A percentile compares a stretch with the other conserved stretches of the same genome.
phyloP scores from a whole-genome alignment of 2,797 vertebrate genomes.

The Oophaga sylvatica region DNA sequence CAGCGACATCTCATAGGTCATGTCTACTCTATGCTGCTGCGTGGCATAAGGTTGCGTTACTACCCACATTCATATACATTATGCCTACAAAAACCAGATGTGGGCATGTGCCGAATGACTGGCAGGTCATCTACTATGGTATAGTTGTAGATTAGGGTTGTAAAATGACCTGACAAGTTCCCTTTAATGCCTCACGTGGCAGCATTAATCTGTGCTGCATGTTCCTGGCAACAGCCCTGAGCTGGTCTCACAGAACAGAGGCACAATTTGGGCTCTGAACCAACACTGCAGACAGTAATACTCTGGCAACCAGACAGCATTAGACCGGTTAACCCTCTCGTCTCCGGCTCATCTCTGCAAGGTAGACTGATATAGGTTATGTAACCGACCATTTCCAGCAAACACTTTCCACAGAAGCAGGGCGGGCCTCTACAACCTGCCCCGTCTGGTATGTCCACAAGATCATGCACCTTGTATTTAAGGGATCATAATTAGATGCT shows the following conservation, averaged over 20 bases:
- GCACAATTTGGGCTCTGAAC: neutral
- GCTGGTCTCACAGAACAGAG: conserved; percentile 16
- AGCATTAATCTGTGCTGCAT: conserved; percentile 17
- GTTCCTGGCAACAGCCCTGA: conserved; percentile 12
- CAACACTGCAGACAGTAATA: neutral
- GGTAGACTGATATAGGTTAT: neutral
- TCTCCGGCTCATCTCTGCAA: neutral
- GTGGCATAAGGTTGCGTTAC: no score
- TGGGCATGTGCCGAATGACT: no score
- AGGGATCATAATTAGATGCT: neutral
- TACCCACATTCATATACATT: no score
- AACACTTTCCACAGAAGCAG: neutral
- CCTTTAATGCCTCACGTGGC: conserved; percentile 31
- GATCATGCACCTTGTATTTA: neutral
- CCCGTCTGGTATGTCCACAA: neutral
- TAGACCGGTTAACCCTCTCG: conserved; percentile 19
- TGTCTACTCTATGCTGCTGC: no score
- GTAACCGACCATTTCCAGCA: neutral
- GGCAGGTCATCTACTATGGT: no score
- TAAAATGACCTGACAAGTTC: neutral
- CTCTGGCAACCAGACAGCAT: neutral
- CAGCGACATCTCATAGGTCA: no score
- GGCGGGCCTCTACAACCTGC: neutral
- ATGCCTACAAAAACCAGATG: no score
- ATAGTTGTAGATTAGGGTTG: no score